Conservation (phyloP, 2,888 invertebrate genomes). For the Conus canariensis region DNA sequence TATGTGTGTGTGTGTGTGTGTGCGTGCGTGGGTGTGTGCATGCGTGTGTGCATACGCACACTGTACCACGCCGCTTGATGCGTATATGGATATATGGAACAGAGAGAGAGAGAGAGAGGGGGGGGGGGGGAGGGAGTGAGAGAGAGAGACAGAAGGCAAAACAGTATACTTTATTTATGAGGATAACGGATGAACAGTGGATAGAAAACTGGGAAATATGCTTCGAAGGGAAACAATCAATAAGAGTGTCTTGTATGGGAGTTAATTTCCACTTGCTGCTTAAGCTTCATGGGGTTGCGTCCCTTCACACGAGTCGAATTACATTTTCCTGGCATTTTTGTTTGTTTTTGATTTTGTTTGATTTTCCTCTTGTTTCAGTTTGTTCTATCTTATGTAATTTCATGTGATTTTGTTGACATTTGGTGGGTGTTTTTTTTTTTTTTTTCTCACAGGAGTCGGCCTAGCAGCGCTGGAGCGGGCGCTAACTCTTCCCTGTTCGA, state of each 20-base stretch:
- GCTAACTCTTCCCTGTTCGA: conserved; percentile 54
- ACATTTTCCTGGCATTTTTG: too few relatives aligned
- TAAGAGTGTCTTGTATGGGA: too few relatives aligned
- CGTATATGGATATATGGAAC: neutral
- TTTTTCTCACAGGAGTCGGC: conserved; percentile 12
- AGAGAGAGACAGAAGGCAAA: conserved; percentile 7
- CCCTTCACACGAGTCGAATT: too few relatives aligned
- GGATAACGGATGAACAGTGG: too few relatives aligned
- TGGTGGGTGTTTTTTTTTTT: too few relatives aligned
- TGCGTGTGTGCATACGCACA: neutral
- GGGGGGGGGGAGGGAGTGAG: neutral
- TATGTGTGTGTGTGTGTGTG: neutral
- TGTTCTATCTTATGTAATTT: neutral
- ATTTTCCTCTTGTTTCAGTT: too few relatives aligned
- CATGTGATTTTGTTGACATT: too few relatives aligned
- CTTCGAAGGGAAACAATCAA: too few relatives aligned
- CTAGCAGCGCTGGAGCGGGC: conserved; percentile 24
- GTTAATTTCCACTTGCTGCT: too few relatives aligned
- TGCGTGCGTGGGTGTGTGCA: neutral
- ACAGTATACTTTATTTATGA: neutral
- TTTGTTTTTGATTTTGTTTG: too few relatives aligned
- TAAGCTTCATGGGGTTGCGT: too few relatives aligned
- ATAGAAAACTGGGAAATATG: too few relatives aligned
- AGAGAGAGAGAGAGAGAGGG: neutral
- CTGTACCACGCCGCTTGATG: neutral